Evolutionary conservation across 2,113 vertebrate genomes (phyloP).

Genomic region (Micronisus gabar): DNA sequence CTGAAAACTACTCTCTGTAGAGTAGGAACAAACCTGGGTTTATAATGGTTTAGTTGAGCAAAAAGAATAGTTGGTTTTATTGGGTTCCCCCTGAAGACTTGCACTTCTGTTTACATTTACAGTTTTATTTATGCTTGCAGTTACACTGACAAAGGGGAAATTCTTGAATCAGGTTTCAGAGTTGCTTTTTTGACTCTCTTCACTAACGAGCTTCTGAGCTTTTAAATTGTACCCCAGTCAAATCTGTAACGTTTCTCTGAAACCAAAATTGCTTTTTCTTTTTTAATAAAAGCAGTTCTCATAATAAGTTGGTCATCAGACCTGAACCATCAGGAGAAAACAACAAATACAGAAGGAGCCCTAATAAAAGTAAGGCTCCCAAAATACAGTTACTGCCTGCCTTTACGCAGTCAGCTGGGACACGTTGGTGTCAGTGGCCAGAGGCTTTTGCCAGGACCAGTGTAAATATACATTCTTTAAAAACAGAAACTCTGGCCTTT

Average conservation of each 20-base stretch:
- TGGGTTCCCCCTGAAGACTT: background rate
- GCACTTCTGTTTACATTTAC: background rate
- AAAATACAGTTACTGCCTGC: background rate
- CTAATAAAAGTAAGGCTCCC: background rate
- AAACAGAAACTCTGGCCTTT: background rate
- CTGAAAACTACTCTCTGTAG: background rate
- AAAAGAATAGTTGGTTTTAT: background rate
- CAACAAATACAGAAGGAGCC: background rate
- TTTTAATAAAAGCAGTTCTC: background rate
- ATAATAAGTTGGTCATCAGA: background rate
- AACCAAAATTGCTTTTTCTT: background rate
- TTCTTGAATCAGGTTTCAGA: background rate
- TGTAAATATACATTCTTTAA: background rate
- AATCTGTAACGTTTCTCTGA: background rate
- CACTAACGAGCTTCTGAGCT: background rate
- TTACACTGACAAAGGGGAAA: background rate
- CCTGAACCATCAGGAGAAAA: background rate
- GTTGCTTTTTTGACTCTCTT: background rate
- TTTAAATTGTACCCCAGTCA: background rate
- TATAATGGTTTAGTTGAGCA: background rate
- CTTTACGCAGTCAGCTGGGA: background rate
- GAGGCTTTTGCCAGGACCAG: background rate
- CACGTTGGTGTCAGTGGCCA: background rate
- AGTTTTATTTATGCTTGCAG: background rate
- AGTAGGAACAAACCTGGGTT: background rate